A percentile compares a stretch with the other conserved stretches of the same genome.
Evolutionary conservation across 2,797 vertebrate species (phyloP).

Genomic region (Anas bernieri): DNA sequence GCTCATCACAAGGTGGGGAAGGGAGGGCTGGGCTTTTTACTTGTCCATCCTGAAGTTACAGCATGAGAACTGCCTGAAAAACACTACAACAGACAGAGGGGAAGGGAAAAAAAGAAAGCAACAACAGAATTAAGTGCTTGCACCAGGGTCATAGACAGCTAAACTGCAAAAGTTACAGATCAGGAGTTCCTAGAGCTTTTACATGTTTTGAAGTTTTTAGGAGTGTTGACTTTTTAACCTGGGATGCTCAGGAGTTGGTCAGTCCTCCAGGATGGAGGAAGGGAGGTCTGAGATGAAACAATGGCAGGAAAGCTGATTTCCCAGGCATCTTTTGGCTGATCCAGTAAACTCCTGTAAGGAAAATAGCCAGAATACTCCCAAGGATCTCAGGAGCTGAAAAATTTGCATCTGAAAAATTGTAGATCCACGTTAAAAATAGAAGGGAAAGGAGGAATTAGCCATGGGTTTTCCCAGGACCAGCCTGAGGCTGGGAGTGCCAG

Average conservation of each 20-base stretch:
- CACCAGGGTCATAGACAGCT: background rate
- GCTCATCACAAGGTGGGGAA: background rate
- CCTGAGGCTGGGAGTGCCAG: background rate
- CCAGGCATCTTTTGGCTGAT: conserved; percentile 33
- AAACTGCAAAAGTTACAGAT: background rate
- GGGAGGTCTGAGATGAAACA: background rate
- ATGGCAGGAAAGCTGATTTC: conserved; percentile 50
- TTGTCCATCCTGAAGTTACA: background rate
- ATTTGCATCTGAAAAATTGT: conserved; percentile 47
- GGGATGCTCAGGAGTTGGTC: background rate
- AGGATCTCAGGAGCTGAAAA: background rate
- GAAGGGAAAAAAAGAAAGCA: background rate
- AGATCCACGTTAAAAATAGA: conserved; percentile 40
- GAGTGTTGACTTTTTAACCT: background rate
- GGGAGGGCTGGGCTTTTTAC: background rate
- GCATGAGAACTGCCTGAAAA: background rate
- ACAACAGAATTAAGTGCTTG: background rate
- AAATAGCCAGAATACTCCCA: background rate
- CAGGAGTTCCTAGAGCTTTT: background rate
- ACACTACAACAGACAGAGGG: background rate
- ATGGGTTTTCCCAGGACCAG: conserved; percentile 26
- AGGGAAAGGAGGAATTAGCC: conserved; percentile 44
- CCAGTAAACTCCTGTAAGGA: conserved; percentile 38
- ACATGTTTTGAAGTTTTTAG: background rate
- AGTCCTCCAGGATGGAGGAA: background rate